Evolutionary conservation across 1,140 invertebrate species (phyloP).

Genomic region (Melipona quadrifasciata): DNA sequence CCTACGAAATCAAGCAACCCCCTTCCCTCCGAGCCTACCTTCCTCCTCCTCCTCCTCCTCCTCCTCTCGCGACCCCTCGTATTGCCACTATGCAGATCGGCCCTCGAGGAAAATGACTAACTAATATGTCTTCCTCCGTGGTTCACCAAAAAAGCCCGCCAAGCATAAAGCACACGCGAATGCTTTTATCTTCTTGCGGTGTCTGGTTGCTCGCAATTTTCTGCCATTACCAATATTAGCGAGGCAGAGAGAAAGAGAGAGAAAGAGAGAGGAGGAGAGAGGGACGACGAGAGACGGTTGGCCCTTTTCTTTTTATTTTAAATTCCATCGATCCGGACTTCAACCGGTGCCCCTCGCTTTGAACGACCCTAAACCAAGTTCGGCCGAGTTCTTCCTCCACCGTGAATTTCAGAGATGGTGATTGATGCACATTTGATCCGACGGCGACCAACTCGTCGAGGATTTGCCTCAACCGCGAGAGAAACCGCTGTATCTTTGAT

Average conservation of each 20-base stretch:
- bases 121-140: conserved; percentile 46
- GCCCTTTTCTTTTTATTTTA: conserved; percentile 33
- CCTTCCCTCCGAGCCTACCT: background rate
- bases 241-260: background rate
- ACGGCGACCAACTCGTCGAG: background rate
- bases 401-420: conserved; percentile 15
- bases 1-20: conserved; percentile 59
- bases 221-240: conserved; percentile 46
- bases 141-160: conserved; percentile 33
- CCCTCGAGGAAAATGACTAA: conserved; percentile 52
- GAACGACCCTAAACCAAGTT: background rate
- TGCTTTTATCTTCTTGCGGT: conserved; percentile 46
- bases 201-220: conserved; percentile 32
- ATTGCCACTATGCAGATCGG: conserved; percentile 30
- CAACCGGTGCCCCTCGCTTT: background rate
- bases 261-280: too few species aligned
- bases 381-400: background rate
- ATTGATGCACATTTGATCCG: conserved; percentile 24
- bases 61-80: background rate
- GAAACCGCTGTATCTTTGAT: conserved; percentile 1
- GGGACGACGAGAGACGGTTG: too few species aligned
- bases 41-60: background rate
- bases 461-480: background rate
- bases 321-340: conserved; percentile 25
- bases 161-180: conserved; percentile 48